Percentiles rank a stretch among this genome's conserved stretches.
These are phyloP conservation scores for Lynx canadensis DNA, from an alignment of 2,113 vertebrate species.

Conservation along the genomic window DNA sequence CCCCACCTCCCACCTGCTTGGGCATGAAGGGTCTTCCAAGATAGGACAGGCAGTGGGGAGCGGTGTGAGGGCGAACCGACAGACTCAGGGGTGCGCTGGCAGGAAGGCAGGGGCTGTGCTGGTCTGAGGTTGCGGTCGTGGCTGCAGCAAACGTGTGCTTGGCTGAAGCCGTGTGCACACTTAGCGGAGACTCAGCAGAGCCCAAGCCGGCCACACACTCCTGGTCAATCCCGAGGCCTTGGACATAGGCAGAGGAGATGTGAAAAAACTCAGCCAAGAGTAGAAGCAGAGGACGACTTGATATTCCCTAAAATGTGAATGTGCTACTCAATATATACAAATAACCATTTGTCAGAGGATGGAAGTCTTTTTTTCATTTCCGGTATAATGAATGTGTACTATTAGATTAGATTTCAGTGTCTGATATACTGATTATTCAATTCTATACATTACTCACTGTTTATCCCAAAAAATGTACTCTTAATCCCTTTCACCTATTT, in stretches of 20 bases:
- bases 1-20: neutral
- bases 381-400: neutral
- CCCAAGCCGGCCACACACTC: neutral
- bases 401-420: neutral
- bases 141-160: neutral
- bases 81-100: neutral
- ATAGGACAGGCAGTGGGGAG: neutral
- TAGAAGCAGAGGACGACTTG: neutral
- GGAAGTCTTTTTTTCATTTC: neutral
- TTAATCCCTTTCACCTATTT: neutral
- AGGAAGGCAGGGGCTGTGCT: neutral
- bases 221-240: neutral
- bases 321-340: neutral
- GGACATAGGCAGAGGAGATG: neutral
- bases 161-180: too few relatives aligned
- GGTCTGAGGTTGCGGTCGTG: neutral
- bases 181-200: neutral
- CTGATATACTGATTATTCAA: neutral
- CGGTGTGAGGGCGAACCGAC: neutral
- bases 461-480: neutral
- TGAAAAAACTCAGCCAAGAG: neutral
- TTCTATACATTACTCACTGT: neutral
- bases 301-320: neutral
- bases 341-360: neutral
- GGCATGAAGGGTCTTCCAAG: neutral